A percentile compares a stretch with the other conserved stretches of the same genome.
These are phyloP conservation scores for Atopsyche davidsoni DNA, from an alignment of 1,140 invertebrate genomes.

Conservation along the genomic window DNA sequence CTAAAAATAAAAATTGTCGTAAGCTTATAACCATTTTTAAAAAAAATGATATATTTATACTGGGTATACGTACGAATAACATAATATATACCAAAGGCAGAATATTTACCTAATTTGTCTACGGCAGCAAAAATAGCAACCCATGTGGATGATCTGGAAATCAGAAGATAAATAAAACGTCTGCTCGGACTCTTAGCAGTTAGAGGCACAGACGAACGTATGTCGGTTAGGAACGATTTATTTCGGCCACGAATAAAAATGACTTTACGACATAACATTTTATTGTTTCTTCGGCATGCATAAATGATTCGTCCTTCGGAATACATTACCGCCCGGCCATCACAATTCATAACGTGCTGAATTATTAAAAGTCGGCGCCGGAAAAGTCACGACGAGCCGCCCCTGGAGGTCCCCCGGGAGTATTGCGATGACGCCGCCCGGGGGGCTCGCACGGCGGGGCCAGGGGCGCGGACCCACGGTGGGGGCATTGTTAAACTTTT, in stretches of 20 bases:
- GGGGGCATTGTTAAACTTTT: conserved; percentile 29
- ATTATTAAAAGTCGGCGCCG: conserved; percentile 14
- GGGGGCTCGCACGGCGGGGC: not conserved
- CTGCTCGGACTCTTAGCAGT: too few species aligned
- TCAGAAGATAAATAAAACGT: too few species aligned
- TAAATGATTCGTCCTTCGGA: conserved; percentile 14
- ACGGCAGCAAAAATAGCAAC: too few species aligned
- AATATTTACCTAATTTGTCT: too few species aligned
- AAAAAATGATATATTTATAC: too few species aligned
- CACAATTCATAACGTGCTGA: conserved; percentile 21
- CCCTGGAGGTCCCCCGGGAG: not conserved
- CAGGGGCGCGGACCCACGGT: not conserved
- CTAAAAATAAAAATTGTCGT: too few species aligned
- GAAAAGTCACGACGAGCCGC: not conserved
- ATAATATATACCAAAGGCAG: too few species aligned
- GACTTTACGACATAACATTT: conserved; percentile 11
- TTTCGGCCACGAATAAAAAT: not conserved
- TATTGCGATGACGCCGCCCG: not conserved
- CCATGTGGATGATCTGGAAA: too few species aligned
- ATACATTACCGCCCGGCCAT: conserved; percentile 13
- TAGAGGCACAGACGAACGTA: too few species aligned
- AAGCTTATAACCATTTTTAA: too few species aligned
- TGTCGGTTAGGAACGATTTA: too few species aligned
- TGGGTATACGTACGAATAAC: too few species aligned
- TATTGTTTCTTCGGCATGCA: conserved; percentile 12